Evolutionary conservation across 1,140 invertebrate species (phyloP).

Genomic region (Periplaneta americana): DNA sequence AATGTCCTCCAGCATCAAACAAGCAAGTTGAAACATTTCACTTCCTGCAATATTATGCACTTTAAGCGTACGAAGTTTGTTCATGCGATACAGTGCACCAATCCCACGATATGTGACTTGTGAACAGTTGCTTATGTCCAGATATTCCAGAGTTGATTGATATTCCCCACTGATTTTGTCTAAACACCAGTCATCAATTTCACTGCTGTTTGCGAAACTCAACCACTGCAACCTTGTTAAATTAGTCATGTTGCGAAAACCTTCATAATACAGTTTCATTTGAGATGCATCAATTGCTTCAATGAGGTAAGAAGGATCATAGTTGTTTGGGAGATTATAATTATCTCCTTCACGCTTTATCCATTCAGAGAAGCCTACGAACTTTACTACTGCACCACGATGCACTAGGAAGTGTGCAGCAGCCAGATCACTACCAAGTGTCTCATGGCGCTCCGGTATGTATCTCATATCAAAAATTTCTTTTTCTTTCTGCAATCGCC

Average conservation of each 20-base stretch:
- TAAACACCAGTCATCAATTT: slow-evolving; percentile 73
- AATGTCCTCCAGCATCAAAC: slow-evolving; percentile 49
- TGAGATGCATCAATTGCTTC: slow-evolving; percentile 62
- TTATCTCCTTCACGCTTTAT: slow-evolving; percentile 34
- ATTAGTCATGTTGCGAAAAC: slow-evolving; percentile 56
- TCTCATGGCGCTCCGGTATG: slow-evolving; percentile 40
- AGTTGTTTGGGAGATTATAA: slow-evolving; percentile 48
- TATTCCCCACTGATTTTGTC: slow-evolving; percentile 56
- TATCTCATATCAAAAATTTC: slow-evolving; percentile 23
- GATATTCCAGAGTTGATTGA: slow-evolving; percentile 52
- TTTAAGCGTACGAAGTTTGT: slow-evolving; percentile 46
- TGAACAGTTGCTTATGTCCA: slow-evolving; percentile 67
- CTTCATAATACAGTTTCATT: slow-evolving; percentile 60
- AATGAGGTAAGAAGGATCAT: slow-evolving; percentile 46
- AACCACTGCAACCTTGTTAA: slow-evolving; percentile 56
- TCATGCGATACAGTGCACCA: slow-evolving; percentile 54
- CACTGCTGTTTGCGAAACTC: slow-evolving; percentile 52
- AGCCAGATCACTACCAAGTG: slow-evolving; percentile 62
- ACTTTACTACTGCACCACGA: slow-evolving; percentile 62
- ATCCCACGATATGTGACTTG: slow-evolving; percentile 58
- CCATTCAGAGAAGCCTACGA: slow-evolving; percentile 44
- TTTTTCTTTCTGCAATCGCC: neutral
- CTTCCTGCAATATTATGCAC: neutral
- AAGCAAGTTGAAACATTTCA: slow-evolving; percentile 47
- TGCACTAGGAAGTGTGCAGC: slow-evolving; percentile 65